Percentiles rank a stretch among this genome's conserved stretches.
Conservation (phyloP, 2,113 vertebrate species). For the Pimephales promelas region DNA sequence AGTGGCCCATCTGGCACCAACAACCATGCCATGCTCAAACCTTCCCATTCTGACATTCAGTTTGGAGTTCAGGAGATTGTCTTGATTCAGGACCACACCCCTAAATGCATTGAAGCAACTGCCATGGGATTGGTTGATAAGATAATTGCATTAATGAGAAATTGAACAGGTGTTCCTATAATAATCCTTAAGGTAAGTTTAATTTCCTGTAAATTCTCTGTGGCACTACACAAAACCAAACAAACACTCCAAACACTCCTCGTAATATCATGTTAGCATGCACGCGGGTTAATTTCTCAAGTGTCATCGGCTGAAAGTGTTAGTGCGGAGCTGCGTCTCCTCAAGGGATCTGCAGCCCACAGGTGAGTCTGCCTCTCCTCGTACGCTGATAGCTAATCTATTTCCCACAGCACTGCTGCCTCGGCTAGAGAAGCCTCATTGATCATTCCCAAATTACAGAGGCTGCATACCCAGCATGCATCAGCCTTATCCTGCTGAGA, state of each 20-base stretch:
- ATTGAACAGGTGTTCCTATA: too few relatives aligned
- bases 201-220: too few relatives aligned
- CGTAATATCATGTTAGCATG: slow-evolving; percentile 2
- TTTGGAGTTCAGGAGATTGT: too few relatives aligned
- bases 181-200: too few relatives aligned
- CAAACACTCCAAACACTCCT: background rate
- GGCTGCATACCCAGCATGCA: slow-evolving; percentile 34
- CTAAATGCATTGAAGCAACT: too few relatives aligned
- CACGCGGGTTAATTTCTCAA: slow-evolving; percentile 7
- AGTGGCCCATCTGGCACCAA: too few relatives aligned
- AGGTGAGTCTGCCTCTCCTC: slow-evolving; percentile 35
- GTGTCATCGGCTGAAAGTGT: background rate
- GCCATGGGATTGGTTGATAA: too few relatives aligned
- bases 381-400: slow-evolving; percentile 36
- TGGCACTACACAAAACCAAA: background rate
- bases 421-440: slow-evolving; percentile 21
- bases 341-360: slow-evolving; percentile 32
- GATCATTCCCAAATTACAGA: slow-evolving; percentile 45
- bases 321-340: background rate
- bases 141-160: too few relatives aligned
- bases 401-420: slow-evolving; percentile 34
- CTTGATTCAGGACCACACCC: too few relatives aligned
- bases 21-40: too few relatives aligned
- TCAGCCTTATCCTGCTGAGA: slow-evolving; percentile 14
- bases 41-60: too few relatives aligned